phyloP scores from a whole-genome alignment of 2,888 invertebrate genomes.

The Anorthoa munda region DNA sequence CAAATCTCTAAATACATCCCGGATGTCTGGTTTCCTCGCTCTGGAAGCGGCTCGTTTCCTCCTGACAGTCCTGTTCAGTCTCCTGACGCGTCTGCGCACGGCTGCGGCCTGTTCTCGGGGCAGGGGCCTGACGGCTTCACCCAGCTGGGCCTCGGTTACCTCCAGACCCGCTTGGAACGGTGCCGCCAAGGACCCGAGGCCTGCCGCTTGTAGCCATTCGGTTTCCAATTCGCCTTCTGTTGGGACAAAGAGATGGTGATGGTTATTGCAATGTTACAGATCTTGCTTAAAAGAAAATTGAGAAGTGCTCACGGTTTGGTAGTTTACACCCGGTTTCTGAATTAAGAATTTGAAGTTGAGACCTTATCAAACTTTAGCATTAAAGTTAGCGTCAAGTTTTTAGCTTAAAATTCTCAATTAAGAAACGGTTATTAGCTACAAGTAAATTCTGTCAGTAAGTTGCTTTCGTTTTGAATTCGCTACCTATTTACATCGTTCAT shows the following conservation, averaged over 20 bases:
- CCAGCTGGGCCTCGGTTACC: conserved; percentile 92
- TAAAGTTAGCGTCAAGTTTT: too few species aligned
- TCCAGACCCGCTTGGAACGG: conserved; percentile 93
- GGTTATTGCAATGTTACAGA: background rate
- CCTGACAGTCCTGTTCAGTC: conserved; percentile 94
- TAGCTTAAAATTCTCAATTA: too few species aligned
- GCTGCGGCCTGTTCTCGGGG: conserved; percentile 95
- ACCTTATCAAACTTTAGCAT: too few species aligned
- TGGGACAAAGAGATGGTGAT: conserved; percentile 62
- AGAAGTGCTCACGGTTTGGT: too few species aligned
- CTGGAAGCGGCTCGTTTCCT: conserved; percentile 89
- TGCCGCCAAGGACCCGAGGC: conserved; percentile 93
- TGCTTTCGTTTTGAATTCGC: too few species aligned
- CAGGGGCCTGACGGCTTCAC: conserved; percentile 91
- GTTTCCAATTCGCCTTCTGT: conserved; percentile 95
- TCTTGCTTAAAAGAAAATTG: background rate
- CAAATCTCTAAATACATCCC: conserved; percentile 95
- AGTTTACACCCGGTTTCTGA: too few species aligned
- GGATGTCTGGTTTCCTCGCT: conserved; percentile 94
- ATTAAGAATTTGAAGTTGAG: too few species aligned
- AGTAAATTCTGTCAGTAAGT: too few species aligned
- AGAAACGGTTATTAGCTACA: too few species aligned
- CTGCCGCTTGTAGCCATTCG: conserved; percentile 94
- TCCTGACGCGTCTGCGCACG: conserved; percentile 93
- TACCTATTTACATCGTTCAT: too few species aligned